phyloP scores from a whole-genome alignment of 2,888 invertebrate species.

The Congeria kusceri region DNA sequence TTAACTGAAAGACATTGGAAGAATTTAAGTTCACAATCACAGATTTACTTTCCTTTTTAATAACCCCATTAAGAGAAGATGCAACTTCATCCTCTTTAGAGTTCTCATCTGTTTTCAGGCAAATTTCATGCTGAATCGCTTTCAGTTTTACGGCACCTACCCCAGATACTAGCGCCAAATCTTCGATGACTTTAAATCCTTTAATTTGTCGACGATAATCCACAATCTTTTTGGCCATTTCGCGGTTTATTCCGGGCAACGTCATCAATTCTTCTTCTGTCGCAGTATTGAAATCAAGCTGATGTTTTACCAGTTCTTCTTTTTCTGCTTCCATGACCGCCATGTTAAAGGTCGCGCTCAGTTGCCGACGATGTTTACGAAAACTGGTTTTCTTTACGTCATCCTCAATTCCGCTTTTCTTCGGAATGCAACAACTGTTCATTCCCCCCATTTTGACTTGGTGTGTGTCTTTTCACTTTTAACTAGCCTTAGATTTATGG shows the following conservation, averaged over 20 bases:
- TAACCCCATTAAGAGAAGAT: conserved; percentile 73
- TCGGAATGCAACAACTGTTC: conserved; percentile 82
- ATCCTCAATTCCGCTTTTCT: conserved; percentile 64
- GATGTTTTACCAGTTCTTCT: conserved; percentile 59
- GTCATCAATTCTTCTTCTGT: conserved; percentile 92
- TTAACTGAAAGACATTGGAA: conserved; percentile 92
- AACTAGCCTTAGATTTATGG: no score
- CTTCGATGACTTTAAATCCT: conserved; percentile 92
- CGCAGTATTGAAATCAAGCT: conserved; percentile 87
- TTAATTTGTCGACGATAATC: conserved; percentile 92
- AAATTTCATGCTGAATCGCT: conserved; percentile 90
- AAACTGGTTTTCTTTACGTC: conserved; percentile 65
- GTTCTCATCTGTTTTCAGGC: conserved; percentile 86
- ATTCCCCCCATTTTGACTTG: conserved; percentile 77
- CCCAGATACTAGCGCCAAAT: conserved; percentile 92
- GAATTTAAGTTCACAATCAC: conserved; percentile 87
- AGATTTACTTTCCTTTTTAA: conserved; percentile 24
- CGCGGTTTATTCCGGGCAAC: conserved; percentile 90
- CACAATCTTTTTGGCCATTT: conserved; percentile 91
- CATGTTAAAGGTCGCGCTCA: conserved; percentile 84
- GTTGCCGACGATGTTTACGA: conserved; percentile 75
- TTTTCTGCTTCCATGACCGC: conserved; percentile 69
- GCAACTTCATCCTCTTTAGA: conserved; percentile 60
- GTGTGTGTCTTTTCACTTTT: no score
- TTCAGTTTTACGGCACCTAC: conserved; percentile 92